phyloP scores from a whole-genome alignment of 1,140 invertebrate species.

The Hormaphis cornu region DNA sequence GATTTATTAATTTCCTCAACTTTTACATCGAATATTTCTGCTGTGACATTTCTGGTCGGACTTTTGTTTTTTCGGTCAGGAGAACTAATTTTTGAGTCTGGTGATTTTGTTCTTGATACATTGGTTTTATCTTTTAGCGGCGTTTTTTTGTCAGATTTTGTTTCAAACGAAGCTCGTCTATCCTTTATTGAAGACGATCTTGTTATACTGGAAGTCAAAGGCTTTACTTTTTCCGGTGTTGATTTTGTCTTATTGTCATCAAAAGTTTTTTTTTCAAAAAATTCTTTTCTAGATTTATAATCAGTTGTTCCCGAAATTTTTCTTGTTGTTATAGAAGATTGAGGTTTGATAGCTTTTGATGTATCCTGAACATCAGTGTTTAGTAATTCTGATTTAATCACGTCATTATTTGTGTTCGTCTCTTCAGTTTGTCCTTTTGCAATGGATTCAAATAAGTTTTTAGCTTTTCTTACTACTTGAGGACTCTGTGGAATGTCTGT shows the following conservation, averaged over 20 bases:
- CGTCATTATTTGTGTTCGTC: not conserved
- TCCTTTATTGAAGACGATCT: not conserved
- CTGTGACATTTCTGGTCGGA: not conserved
- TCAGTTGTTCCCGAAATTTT: constrained; percentile 17
- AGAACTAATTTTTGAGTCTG: not conserved
- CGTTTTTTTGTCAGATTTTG: not conserved
- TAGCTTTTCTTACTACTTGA: constrained; percentile 54
- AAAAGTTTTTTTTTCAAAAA: not conserved
- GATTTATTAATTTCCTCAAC: not conserved
- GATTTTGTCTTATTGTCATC: not conserved
- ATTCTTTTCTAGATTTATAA: constrained; percentile 14
- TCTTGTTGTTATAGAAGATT: not conserved
- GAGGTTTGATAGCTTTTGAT: not conserved
- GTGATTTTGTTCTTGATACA: not conserved
- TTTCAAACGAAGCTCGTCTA: constrained; percentile 4
- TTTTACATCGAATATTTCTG: constrained; percentile 1
- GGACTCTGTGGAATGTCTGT: constrained; percentile 42
- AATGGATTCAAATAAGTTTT: constrained; percentile 55
- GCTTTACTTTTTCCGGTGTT: not conserved
- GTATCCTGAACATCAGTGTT: not conserved
- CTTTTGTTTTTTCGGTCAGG: constrained; percentile 33
- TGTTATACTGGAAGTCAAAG: not conserved
- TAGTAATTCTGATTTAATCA: not conserved
- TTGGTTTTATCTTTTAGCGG: constrained; percentile 9
- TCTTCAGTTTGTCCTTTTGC: constrained; percentile 40